These are phyloP conservation scores for Acleris laterana DNA, from an alignment of 2,888 invertebrate species.

Conservation along the genomic window DNA sequence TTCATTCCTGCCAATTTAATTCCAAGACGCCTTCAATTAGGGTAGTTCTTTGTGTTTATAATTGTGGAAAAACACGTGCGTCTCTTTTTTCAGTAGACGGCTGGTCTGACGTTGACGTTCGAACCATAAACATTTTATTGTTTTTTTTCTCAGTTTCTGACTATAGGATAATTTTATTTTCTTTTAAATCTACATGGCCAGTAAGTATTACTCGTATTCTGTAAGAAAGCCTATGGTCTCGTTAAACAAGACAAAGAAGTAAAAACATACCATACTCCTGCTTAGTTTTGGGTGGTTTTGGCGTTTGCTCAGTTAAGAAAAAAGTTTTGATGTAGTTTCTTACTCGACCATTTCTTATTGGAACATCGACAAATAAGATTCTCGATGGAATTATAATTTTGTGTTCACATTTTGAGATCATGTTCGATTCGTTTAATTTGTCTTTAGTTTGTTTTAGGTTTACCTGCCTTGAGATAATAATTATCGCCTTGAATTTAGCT, in stretches of 20 bases:
- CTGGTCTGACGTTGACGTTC: slow-evolving; percentile 26
- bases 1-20: slow-evolving; percentile 56
- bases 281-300: too few relatives aligned
- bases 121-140: background rate
- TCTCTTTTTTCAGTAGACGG: slow-evolving; percentile 26
- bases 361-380: background rate
- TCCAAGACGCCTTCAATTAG: slow-evolving; percentile 57
- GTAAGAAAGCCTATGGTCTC: too few relatives aligned
- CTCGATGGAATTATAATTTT: too few relatives aligned
- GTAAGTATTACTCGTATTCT: background rate
- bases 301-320: too few relatives aligned
- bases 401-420: too few relatives aligned
- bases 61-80: slow-evolving; percentile 45
- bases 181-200: background rate
- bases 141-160: background rate
- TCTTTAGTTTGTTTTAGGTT: too few relatives aligned
- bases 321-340: background rate
- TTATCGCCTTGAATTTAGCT: too few relatives aligned
- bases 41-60: slow-evolving; percentile 48
- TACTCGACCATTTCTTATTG: background rate
- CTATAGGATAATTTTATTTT: background rate
- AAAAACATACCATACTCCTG: too few relatives aligned
- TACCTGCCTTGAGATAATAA: too few relatives aligned
- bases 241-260: too few relatives aligned
- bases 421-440: too few relatives aligned